Base-by-base conservation (phyloP, 2,888 invertebrate species). In the Cheilosia impressa region DNA sequence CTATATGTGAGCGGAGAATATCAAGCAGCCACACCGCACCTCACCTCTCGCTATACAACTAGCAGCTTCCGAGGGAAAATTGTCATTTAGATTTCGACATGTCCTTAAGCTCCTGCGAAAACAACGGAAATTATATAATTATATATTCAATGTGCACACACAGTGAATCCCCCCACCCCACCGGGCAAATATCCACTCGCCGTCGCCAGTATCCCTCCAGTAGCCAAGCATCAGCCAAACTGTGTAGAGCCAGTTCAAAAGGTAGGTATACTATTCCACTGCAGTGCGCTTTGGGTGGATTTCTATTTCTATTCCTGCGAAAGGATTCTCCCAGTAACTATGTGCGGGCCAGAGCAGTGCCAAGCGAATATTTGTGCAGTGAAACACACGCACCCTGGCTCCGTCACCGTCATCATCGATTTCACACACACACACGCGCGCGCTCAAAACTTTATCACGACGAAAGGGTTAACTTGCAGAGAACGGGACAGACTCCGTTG, bases 51-150 rank as follows among this genome's bases (percentile, higher is more conserved):
- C 47, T 3, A n/a, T 5, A 31, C n/a, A 45, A 63, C 57, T 62
- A 15, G 1, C 43, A 57, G 63, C 60, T 58, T 66, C 31, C 50
- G 71, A 66, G 50, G 52, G 71, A 76, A 84, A 60, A 79, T 79
- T 79, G 84, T 76, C 79, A 84, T 84, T 84, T 57, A 50, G 66
- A 84, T 76, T 79, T 84, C 71, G 79, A 79, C 79, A 79, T 71
- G 65, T 84, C 79, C 84, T 84, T 71, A 84, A 84, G 75, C 79
- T 79, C 41, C 69, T 84, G 47, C 65, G 38, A 84, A 75, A 84
- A 79, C 84, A 79, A 75, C 84, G 79, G 55, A 66, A 79, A 84
- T 79, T 79, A 84, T 84, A 79, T 79, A 76, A 84, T 84, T 76
- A 79, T 79, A 79, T 69, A 79, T 84, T 84, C 84, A 71, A 66